phyloP scores from a whole-genome alignment of 2,888 invertebrate species.

The Orchesella flavescens region DNA sequence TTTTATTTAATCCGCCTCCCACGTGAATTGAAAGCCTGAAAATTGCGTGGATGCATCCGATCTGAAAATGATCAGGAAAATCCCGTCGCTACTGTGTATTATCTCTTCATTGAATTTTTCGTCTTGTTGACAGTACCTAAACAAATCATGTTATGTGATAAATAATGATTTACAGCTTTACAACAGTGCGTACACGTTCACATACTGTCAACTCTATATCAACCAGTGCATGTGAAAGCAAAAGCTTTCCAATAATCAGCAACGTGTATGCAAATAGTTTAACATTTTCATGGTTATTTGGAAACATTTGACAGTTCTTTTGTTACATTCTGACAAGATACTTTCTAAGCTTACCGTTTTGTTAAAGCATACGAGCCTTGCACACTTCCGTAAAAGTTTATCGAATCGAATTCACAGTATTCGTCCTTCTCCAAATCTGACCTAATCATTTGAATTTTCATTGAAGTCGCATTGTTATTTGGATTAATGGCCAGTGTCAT shows the following conservation, averaged over 20 bases:
- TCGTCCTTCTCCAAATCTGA: slow-evolving; percentile 62
- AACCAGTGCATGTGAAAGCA: no score
- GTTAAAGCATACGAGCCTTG: slow-evolving; percentile 50
- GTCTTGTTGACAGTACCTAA: slow-evolving; percentile 61
- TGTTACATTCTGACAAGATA: no score
- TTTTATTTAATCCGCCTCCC: slow-evolving; percentile 45
- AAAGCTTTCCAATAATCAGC: not conserved
- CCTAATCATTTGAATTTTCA: slow-evolving; percentile 38
- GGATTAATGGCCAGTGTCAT: slow-evolving; percentile 59
- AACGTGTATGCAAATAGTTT: no score
- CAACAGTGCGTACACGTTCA: no score
- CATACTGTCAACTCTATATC: no score
- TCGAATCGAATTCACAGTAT: slow-evolving; percentile 62
- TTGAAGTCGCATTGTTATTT: not conserved
- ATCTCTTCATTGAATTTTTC: slow-evolving; percentile 37
- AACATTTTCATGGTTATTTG: no score
- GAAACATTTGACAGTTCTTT: no score
- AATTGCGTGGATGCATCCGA: slow-evolving; percentile 61
- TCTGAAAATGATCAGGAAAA: slow-evolving; percentile 54
- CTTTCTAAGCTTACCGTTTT: slow-evolving; percentile 47
- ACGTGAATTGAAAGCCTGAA: slow-evolving; percentile 63
- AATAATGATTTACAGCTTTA: no score
- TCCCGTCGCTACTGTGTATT: slow-evolving; percentile 54
- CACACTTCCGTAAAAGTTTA: slow-evolving; percentile 59
- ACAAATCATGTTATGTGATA: not conserved